Conservation (phyloP, 2,113 vertebrate genomes). For the Rhea pennata region DNA sequence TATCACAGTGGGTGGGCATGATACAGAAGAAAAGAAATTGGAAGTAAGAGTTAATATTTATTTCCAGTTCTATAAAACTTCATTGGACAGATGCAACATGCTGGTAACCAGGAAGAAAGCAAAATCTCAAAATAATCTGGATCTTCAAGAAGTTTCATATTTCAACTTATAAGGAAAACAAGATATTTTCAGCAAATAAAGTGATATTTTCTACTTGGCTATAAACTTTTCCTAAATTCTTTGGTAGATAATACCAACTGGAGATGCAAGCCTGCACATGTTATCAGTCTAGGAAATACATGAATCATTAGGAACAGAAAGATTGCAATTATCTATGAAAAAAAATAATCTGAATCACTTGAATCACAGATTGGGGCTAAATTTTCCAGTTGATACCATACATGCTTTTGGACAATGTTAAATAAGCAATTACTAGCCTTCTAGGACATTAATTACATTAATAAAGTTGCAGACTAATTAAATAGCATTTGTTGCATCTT, state of each 20-base stretch:
- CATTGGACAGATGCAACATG: background rate
- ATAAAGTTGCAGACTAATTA: background rate
- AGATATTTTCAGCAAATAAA: background rate
- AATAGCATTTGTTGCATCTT: background rate
- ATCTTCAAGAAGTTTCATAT: background rate
- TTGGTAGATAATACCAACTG: background rate
- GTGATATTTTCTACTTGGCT: background rate
- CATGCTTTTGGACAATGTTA: background rate
- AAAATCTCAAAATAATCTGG: background rate
- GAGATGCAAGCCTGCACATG: background rate
- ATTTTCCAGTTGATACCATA: background rate
- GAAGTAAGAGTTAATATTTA: background rate
- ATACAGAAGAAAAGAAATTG: background rate
- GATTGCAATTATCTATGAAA: background rate
- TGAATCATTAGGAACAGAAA: background rate
- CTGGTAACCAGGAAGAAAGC: background rate
- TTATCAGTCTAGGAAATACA: background rate
- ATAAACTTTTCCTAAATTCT: background rate
- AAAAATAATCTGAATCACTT: background rate
- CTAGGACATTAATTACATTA: background rate
- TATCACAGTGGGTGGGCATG: background rate
- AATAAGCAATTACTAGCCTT: background rate
- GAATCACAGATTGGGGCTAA: background rate
- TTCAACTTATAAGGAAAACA: background rate
- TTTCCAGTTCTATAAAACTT: background rate